Evolutionary conservation across 2,888 invertebrate genomes (phyloP).

Genomic region (Apoderus coryli): DNA sequence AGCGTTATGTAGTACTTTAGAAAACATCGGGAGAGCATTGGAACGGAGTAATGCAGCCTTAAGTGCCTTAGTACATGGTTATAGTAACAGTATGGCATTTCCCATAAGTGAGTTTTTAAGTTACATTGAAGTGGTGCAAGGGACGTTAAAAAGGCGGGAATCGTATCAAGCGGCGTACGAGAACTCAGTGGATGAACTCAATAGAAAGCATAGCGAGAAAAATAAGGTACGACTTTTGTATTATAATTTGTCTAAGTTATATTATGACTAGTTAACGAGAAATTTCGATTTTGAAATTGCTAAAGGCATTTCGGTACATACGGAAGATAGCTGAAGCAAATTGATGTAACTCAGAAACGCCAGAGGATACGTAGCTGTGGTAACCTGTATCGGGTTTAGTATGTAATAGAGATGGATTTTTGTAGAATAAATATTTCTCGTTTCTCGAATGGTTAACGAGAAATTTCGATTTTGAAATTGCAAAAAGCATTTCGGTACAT

Average conservation of each 20-base stretch:
- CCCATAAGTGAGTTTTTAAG: slow-evolving; percentile 46
- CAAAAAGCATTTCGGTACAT: too few species aligned
- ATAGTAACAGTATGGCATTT: slow-evolving; percentile 30
- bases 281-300: too few species aligned
- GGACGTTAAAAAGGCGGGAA: slow-evolving; percentile 46
- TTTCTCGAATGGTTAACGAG: too few species aligned
- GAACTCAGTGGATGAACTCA: slow-evolving; percentile 44
- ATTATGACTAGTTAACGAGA: too few species aligned
- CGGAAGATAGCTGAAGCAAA: too few species aligned
- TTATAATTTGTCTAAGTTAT: not conserved
- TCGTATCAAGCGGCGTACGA: slow-evolving; percentile 50
- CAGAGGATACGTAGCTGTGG: too few species aligned
- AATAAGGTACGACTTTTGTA: slow-evolving; percentile 38
- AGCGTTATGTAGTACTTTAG: slow-evolving; percentile 34
- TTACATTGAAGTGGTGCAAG: slow-evolving; percentile 53
- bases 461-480: too few species aligned
- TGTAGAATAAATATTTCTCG: too few species aligned
- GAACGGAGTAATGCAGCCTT: slow-evolving; percentile 37
- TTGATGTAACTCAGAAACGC: too few species aligned
- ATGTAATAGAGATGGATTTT: too few species aligned
- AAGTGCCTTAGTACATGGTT: slow-evolving; percentile 31
- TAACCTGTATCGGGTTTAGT: too few species aligned
- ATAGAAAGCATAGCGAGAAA: slow-evolving; percentile 43
- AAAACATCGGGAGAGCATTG: slow-evolving; percentile 34
- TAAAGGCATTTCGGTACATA: too few species aligned